Conservation (phyloP, 2,888 invertebrate genomes). For the Folsomia manolachei region DNA sequence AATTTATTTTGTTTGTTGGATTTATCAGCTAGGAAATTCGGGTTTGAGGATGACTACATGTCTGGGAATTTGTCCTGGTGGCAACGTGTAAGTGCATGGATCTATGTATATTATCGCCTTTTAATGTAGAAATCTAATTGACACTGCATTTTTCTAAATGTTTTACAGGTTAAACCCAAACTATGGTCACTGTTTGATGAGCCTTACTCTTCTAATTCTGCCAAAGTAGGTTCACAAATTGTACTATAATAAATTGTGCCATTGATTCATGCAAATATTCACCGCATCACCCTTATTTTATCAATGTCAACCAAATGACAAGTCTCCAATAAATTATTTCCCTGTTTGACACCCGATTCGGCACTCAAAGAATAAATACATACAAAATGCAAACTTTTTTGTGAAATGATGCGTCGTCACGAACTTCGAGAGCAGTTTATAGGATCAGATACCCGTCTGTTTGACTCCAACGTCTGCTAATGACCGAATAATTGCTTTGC, state of each 20-base stretch:
- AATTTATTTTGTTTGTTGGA: too few relatives aligned
- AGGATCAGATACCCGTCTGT: slow-evolving; percentile 1
- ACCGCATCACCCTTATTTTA: neutral
- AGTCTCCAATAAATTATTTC: neutral
- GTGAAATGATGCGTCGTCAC: neutral
- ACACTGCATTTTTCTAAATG: neutral
- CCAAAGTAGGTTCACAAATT: slow-evolving; percentile 80
- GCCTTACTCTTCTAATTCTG: slow-evolving; percentile 95
- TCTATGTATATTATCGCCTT: too few relatives aligned
- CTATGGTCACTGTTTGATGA: slow-evolving; percentile 93
- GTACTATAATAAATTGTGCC: too few relatives aligned
- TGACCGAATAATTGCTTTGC: neutral
- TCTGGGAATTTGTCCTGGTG: slow-evolving; percentile 89
- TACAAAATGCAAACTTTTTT: neutral
- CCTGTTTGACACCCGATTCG: neutral
- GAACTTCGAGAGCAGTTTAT: neutral
- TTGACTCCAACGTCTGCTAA: neutral
- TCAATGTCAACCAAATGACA: neutral
- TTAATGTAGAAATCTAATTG: neutral
- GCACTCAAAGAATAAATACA: neutral
- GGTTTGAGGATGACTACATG: slow-evolving; percentile 90
- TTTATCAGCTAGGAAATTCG: slow-evolving; percentile 97
- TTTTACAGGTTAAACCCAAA: slow-evolving; percentile 57
- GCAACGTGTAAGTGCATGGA: too few relatives aligned
- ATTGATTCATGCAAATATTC: too few relatives aligned